phyloP scores from a whole-genome alignment of 2,113 vertebrate species.

The Hypanus sabinus region DNA sequence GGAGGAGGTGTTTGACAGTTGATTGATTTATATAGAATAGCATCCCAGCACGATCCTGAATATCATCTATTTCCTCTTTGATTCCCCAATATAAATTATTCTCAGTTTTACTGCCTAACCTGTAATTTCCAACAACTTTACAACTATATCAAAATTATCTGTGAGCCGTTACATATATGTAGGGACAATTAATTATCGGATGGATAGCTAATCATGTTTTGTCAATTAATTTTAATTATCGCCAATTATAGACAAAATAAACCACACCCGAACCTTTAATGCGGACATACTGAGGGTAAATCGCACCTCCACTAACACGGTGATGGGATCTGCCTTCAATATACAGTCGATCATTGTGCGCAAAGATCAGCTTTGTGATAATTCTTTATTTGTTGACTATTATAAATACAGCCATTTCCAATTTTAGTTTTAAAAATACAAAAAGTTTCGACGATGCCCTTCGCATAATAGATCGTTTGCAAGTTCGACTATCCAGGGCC shows the following conservation, averaged over 20 bases:
- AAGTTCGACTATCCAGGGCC: background rate
- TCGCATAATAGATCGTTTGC: background rate
- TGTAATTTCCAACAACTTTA: background rate
- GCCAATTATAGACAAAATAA: conserved; percentile 31
- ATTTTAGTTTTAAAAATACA: background rate
- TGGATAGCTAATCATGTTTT: conserved; percentile 19
- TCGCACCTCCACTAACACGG: background rate
- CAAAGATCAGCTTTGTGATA: background rate
- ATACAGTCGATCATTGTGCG: background rate
- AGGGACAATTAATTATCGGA: conserved; percentile 8
- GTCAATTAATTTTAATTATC: conserved; percentile 36
- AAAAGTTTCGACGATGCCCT: background rate
- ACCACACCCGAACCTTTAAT: background rate
- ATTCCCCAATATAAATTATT: background rate
- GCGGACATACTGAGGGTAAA: background rate
- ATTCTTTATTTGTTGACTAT: background rate
- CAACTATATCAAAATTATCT: background rate
- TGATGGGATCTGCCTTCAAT: background rate
- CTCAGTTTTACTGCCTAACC: background rate
- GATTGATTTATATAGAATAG: conserved; percentile 14
- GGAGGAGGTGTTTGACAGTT: conserved; percentile 2
- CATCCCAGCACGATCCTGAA: background rate
- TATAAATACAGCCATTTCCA: background rate
- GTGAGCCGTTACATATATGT: background rate
- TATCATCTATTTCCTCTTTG: background rate